Evolutionary conservation across 2,797 vertebrate species (phyloP), one percentile per base, ranked within the genome.

Genomic region (Sebastes ruberrimus): DNA sequence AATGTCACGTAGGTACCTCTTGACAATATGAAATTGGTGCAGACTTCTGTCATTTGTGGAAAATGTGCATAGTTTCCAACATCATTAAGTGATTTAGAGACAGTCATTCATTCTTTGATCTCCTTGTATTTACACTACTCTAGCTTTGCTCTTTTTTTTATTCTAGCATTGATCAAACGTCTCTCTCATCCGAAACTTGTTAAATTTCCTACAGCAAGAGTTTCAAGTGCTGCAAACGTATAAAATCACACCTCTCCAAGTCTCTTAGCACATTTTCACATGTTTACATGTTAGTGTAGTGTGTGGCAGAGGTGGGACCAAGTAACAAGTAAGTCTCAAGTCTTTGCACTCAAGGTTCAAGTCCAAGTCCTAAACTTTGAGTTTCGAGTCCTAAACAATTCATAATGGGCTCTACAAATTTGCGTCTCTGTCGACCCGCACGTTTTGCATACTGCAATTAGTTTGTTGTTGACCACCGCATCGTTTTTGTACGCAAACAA

Each of bases 141-240:
- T n/a, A 4, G 8, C 42, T 73, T 79, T 67, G 57, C 35, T 62
- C 33, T 62, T 67, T 52, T 71, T 71, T 71, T 57, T 59, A 63
- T 77, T 55, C 23, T 14, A 8, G 7, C 38, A 22, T 33, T 56
- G 14, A 73, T 83, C 46, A 55, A 38, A 78, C 13, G 18, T 62
- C n/a, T 59, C 33, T 25, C 10, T 53, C 22, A 63, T 61, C 28
- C 33, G 1, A 5, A 52, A 66, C 60, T 1, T 38, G 22, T 28
- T 2, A 64, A 62, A 55, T 28, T 63, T 69, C 42, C 27, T 6
- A 10, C 20, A 28, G 27, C 18, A 11, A 55, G 23, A 23, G n/a
- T 52, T 83, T 76, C 14, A 69, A 65, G 30, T 14, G 25, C 52
- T 69, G n/a, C 18, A 72, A 55, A 75, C 10, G 2, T 38, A 67